phyloP scores from a whole-genome alignment of 2,797 vertebrate species.

The Syndactyla subalaris region DNA sequence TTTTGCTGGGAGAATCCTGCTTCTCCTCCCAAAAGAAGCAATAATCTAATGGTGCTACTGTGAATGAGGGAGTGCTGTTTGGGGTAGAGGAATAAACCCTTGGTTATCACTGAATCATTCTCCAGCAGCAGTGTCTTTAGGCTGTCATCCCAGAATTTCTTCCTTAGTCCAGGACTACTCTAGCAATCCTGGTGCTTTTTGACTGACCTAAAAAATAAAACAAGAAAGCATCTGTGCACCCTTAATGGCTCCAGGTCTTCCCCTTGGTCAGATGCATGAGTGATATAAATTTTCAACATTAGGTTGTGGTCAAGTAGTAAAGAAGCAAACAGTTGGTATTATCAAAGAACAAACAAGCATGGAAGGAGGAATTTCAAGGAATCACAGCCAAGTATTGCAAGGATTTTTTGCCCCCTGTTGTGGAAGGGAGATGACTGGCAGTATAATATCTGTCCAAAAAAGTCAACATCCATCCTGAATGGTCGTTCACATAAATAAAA shows the following conservation, averaged over 20 bases:
- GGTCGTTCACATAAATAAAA: not conserved
- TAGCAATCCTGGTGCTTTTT: not conserved
- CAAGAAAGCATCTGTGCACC: not conserved
- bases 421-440: not conserved
- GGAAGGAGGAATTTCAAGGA: not conserved
- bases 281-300: not conserved
- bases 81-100: not conserved
- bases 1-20: not conserved
- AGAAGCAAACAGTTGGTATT: not conserved
- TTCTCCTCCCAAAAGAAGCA: not conserved
- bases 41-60: not conserved
- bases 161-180: not conserved
- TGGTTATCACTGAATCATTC: not conserved
- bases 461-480: not conserved
- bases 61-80: fast-evolving
- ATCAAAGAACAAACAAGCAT: not conserved
- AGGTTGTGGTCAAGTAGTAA: not conserved
- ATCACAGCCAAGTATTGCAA: not conserved
- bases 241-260: not conserved
- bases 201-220: not conserved
- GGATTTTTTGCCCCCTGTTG: not conserved
- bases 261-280: not conserved
- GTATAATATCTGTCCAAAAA: not conserved
- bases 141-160: not conserved
- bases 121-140: not conserved